Evolutionary conservation across 2,797 vertebrate genomes (phyloP).

Genomic region (Protonibea diacanthus): DNA sequence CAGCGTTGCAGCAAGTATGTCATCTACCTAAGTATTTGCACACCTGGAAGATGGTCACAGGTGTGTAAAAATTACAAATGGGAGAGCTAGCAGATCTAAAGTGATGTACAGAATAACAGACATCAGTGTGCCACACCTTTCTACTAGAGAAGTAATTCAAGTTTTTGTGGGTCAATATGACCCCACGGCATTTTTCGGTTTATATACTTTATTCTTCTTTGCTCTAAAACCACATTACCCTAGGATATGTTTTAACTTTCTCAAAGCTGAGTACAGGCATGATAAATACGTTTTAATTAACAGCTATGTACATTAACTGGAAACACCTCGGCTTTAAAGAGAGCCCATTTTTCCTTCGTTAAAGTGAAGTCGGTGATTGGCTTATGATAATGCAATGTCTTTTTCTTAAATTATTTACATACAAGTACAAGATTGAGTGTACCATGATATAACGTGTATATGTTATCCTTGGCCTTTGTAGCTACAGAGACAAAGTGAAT

Average conservation of each 20-base stretch:
- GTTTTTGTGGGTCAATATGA: neutral
- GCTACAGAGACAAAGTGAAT: neutral
- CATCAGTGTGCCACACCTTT: neutral
- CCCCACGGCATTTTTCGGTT: neutral
- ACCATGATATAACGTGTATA: neutral
- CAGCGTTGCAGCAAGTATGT: neutral
- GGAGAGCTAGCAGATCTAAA: neutral
- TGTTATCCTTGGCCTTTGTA: neutral
- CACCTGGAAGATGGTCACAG: neutral
- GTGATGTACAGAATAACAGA: neutral
- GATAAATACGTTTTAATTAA: slow-evolving; percentile 9
- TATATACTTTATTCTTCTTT: neutral
- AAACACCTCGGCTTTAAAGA: neutral
- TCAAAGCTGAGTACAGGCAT: neutral
- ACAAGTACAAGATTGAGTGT: neutral
- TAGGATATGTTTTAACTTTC: slow-evolving; percentile 3
- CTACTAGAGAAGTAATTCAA: neutral
- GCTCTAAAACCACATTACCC: neutral
- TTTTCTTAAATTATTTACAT: neutral
- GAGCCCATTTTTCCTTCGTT: neutral
- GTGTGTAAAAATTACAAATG: neutral
- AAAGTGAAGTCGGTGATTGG: neutral
- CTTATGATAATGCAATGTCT: neutral
- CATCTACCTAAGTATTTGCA: neutral
- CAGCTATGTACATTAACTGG: neutral